Conservation (phyloP, 1,140 invertebrate genomes). For the Halyomorpha halys region DNA sequence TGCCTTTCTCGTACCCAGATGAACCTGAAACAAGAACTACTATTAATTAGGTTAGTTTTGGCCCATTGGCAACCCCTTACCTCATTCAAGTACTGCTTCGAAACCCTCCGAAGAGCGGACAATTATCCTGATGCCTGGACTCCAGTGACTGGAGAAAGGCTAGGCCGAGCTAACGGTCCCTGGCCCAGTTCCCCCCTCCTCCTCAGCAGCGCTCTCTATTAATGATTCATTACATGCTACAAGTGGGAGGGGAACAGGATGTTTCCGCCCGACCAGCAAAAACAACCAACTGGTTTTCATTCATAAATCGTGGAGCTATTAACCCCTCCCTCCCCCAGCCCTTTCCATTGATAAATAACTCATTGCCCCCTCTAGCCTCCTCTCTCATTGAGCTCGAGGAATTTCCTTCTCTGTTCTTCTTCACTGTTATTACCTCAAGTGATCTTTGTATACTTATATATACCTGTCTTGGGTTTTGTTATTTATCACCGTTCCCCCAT, state of each 20-base stretch:
- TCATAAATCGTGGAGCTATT: slow-evolving; percentile 21
- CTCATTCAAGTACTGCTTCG: too few species aligned
- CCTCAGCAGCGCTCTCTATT: slow-evolving; percentile 1
- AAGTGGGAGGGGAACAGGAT: slow-evolving; percentile 9
- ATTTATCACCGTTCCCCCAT: too few species aligned
- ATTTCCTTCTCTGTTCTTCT: background rate
- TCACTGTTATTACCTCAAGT: background rate
- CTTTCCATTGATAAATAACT: slow-evolving; percentile 4
- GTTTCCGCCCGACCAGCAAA: slow-evolving; percentile 2
- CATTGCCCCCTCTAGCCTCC: background rate
- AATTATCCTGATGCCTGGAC: too few species aligned
- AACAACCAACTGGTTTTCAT: slow-evolving; percentile 21
- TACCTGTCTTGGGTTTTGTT: too few species aligned
- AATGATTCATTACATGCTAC: slow-evolving; percentile 16
- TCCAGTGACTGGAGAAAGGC: too few species aligned
- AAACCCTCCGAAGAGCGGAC: too few species aligned
- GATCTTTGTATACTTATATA: background rate
- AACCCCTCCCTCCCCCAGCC: slow-evolving; percentile 5
- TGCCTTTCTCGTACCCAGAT: too few species aligned
- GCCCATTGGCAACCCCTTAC: too few species aligned
- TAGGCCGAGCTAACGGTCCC: too few species aligned
- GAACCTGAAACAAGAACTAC: too few species aligned
- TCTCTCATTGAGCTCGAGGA: background rate
- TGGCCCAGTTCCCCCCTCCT: too few species aligned
- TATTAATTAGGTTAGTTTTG: too few species aligned